phyloP scores from a whole-genome alignment of 2,797 vertebrate species.

The Platalea minor region DNA sequence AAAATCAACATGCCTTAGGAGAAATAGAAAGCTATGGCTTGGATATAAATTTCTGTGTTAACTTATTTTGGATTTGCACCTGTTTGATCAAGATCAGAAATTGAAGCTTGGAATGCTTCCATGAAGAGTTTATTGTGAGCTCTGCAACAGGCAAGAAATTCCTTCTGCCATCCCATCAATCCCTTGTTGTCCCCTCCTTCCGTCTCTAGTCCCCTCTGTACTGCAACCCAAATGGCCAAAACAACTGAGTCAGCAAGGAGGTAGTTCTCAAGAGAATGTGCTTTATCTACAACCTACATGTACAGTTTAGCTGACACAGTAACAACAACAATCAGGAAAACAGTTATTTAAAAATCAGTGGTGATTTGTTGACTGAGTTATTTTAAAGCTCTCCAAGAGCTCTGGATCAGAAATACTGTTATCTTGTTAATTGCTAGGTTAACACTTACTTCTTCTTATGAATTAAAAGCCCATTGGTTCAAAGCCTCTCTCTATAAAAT shows the following conservation, averaged over 20 bases:
- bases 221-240: not conserved
- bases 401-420: conserved; percentile 15
- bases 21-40: not conserved
- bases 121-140: not conserved
- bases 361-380: conserved; percentile 1
- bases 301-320: not conserved
- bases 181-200: not conserved
- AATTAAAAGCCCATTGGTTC: not conserved
- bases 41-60: not conserved
- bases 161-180: not conserved
- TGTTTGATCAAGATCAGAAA: not conserved
- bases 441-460: conserved; percentile 16
- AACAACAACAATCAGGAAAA: conserved; percentile 2
- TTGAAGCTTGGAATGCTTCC: not conserved
- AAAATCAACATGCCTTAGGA: not conserved
- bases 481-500: conserved; percentile 18
- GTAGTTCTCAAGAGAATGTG: not conserved
- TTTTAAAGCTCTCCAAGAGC: not conserved
- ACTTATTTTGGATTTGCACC: not conserved
- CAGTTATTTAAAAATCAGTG: not conserved
- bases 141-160: not conserved
- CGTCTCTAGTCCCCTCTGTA: not conserved
- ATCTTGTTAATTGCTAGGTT: conserved; percentile 37
- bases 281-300: not conserved
- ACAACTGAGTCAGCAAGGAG: not conserved